Evolutionary conservation across 2,888 invertebrate genomes (phyloP).

Genomic region (Lycaena phlaeas): DNA sequence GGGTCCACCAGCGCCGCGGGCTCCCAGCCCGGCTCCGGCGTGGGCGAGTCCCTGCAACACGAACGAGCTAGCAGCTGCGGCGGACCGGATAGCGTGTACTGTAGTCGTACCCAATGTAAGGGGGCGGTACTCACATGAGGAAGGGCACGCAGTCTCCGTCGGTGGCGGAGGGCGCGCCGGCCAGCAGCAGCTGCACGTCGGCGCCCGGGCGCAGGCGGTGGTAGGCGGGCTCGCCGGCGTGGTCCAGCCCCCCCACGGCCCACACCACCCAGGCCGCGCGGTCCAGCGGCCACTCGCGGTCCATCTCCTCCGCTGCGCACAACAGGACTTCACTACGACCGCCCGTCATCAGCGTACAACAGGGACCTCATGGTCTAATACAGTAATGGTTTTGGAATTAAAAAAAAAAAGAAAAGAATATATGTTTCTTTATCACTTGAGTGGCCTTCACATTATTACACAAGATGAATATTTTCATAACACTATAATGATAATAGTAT

Average conservation of each 20-base stretch:
- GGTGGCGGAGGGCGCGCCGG: constrained; percentile 75
- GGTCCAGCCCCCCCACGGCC: constrained; percentile 87
- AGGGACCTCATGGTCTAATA: no score
- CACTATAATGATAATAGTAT: no score
- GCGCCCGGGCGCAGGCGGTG: constrained; percentile 85
- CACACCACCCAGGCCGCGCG: constrained; percentile 82
- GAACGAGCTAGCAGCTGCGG: no score
- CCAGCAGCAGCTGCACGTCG: constrained; percentile 76
- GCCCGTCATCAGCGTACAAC: background rate
- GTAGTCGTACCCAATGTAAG: no score
- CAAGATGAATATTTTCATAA: no score
- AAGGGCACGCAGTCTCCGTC: constrained; percentile 80
- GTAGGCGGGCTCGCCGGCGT: constrained; percentile 84
- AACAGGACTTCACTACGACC: background rate
- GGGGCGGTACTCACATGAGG: constrained; percentile 62
- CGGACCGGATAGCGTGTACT: no score
- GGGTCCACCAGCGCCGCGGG: constrained; percentile 78
- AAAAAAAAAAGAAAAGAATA: no score
- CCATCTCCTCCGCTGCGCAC: constrained; percentile 79
- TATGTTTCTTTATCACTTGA: no score
- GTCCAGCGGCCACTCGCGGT: constrained; percentile 79
- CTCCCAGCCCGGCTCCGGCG: constrained; percentile 66
- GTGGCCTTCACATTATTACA: no score
- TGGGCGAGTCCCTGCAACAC: constrained; percentile 14
- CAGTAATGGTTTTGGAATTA: no score